phyloP scores from a whole-genome alignment of 2,113 vertebrate genomes.

The Lamprologus sp. region DNA sequence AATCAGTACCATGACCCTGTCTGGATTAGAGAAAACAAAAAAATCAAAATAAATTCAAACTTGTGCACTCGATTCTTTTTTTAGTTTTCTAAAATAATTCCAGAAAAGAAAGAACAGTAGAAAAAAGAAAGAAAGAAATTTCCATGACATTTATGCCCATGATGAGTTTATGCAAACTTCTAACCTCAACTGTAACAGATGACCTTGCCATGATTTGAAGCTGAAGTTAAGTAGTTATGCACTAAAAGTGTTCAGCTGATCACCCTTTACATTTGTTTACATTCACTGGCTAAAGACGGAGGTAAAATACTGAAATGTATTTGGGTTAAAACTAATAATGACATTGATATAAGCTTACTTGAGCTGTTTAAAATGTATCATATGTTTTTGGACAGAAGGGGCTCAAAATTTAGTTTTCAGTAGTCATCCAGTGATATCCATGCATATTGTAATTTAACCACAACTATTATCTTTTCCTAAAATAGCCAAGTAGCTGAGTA shows the following conservation, averaged over 20 bases:
- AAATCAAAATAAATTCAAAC: background rate
- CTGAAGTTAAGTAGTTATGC: background rate
- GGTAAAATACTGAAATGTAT: background rate
- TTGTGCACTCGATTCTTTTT: background rate
- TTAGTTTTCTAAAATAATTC: background rate
- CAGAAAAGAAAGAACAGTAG: background rate
- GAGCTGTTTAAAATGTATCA: background rate
- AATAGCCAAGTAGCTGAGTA: background rate
- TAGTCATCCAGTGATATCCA: background rate
- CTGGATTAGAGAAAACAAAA: background rate
- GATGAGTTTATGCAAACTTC: background rate
- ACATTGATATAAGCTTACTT: background rate
- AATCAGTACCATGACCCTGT: background rate
- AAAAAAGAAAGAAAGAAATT: background rate
- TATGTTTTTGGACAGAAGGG: background rate
- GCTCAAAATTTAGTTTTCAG: rapidly evolving
- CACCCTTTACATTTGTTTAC: background rate
- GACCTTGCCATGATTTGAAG: background rate
- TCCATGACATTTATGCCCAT: background rate
- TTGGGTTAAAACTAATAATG: background rate
- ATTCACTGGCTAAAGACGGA: background rate
- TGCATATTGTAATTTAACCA: background rate
- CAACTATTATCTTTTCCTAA: background rate
- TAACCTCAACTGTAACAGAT: background rate
- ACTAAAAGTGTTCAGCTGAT: background rate